Evolutionary conservation across 2,113 vertebrate species (phyloP).

Genomic region (Montifringilla adamsi): DNA sequence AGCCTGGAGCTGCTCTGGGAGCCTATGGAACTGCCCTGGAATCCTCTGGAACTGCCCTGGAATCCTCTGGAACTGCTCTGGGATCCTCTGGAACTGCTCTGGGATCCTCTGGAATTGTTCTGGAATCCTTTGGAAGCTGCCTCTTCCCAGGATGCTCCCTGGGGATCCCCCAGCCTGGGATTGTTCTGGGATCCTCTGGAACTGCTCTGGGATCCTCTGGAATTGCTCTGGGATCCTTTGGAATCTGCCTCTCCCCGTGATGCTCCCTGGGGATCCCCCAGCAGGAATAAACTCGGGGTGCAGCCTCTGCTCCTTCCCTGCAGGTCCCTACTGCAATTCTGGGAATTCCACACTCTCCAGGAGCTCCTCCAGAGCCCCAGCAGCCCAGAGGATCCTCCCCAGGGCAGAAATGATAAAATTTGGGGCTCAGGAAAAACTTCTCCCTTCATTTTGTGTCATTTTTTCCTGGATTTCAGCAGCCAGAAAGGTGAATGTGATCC

Average conservation of each 20-base stretch:
- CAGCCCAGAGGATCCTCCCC: neutral
- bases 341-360: neutral
- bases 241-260: neutral
- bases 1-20: too few relatives aligned
- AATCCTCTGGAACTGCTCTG: too few relatives aligned
- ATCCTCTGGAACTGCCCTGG: too few relatives aligned
- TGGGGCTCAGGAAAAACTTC: neutral
- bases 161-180: too few relatives aligned
- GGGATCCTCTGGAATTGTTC: too few relatives aligned
- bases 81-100: too few relatives aligned
- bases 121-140: too few relatives aligned
- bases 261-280: neutral
- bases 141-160: too few relatives aligned
- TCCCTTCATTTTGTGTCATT: fast-evolving
- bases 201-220: too few relatives aligned
- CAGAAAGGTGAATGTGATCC: neutral
- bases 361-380: neutral
- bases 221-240: too few relatives aligned
- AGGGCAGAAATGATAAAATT: neutral
- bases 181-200: too few relatives aligned
- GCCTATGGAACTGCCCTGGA: too few relatives aligned
- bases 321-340: fast-evolving
- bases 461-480: neutral
- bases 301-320: neutral
- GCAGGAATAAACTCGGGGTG: fast-evolving